Conservation (phyloP, 2,888 invertebrate genomes). For the Caenorhabditis sp. region DNA sequence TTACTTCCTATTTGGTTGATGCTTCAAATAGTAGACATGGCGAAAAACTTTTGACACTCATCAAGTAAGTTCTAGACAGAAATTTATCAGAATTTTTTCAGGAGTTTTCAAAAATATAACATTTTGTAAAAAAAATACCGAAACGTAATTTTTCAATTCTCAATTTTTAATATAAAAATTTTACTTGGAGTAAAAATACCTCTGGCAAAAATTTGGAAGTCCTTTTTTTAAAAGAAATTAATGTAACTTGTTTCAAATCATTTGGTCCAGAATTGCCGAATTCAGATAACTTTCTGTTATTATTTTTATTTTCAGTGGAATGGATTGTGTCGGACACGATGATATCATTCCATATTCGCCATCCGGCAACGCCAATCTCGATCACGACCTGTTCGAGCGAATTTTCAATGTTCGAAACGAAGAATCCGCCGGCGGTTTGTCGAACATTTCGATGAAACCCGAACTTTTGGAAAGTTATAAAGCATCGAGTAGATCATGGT, state of each 20-base stretch:
- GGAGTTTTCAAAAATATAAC: not conserved
- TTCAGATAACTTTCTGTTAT: not conserved
- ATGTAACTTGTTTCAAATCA: no score
- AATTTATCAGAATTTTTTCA: no score
- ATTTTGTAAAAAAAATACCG: no score
- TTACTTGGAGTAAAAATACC: no score
- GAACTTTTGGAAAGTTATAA: slow-evolving; percentile 50
- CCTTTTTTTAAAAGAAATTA: no score
- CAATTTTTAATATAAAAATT: no score
- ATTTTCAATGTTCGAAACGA: slow-evolving; percentile 53
- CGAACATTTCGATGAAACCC: slow-evolving; percentile 38
- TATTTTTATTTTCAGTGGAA: slow-evolving; percentile 74
- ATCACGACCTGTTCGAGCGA: slow-evolving; percentile 85
- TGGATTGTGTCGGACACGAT: slow-evolving; percentile 97
- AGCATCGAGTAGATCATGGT: slow-evolving; percentile 49
- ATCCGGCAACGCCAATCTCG: slow-evolving; percentile 83
- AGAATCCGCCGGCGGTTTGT: slow-evolving; percentile 6
- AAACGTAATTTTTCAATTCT: no score
- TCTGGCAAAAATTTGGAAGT: no score
- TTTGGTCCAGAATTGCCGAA: no score
- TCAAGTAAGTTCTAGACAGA: slow-evolving; percentile 50
- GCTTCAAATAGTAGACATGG: slow-evolving; percentile 35
- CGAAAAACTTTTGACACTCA: slow-evolving; percentile 49
- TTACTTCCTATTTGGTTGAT: slow-evolving; percentile 65
- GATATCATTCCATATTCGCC: slow-evolving; percentile 93